phyloP scores from a whole-genome alignment of 2,888 invertebrate species.

The Prenolepis imparis region DNA sequence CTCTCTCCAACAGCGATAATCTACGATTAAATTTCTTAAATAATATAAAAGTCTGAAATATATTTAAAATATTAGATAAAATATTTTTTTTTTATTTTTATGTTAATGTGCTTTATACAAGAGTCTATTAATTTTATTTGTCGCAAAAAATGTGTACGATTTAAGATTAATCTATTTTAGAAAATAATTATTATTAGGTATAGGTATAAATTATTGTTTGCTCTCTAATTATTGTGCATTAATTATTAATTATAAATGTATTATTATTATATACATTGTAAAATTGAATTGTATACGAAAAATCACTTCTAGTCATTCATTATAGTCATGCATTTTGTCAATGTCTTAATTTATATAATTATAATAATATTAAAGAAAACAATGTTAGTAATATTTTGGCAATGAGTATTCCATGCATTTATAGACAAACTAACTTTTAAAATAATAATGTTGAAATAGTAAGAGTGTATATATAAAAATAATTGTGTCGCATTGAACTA shows the following conservation, averaged over 20 bases:
- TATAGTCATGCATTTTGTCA: not conserved
- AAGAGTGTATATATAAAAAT: constrained; percentile 19
- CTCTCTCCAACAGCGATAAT: not conserved
- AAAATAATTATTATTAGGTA: not conserved
- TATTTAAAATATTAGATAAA: not conserved
- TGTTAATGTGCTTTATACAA: not conserved
- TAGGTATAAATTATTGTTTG: not conserved
- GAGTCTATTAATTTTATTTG: not conserved
- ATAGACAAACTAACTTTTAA: not conserved
- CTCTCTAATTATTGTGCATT: not conserved
- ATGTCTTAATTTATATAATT: not conserved
- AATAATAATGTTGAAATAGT: constrained; percentile 4
- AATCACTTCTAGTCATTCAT: constrained; percentile 12
- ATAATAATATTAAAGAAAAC: too few species aligned
- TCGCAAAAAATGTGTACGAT: not conserved
- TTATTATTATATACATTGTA: not conserved
- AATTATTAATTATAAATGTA: constrained; percentile 14
- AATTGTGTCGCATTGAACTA: not conserved
- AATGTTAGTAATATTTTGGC: not conserved
- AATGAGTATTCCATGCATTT: constrained; percentile 46
- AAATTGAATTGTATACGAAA: not conserved
- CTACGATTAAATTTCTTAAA: constrained; percentile 4
- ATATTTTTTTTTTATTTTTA: not conserved
- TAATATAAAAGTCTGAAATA: not conserved
- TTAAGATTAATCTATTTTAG: not conserved